A percentile compares a stretch with the other conserved stretches of the same genome.
phyloP scores from a whole-genome alignment of 2,888 invertebrate species.

The Hartigia nigra region DNA sequence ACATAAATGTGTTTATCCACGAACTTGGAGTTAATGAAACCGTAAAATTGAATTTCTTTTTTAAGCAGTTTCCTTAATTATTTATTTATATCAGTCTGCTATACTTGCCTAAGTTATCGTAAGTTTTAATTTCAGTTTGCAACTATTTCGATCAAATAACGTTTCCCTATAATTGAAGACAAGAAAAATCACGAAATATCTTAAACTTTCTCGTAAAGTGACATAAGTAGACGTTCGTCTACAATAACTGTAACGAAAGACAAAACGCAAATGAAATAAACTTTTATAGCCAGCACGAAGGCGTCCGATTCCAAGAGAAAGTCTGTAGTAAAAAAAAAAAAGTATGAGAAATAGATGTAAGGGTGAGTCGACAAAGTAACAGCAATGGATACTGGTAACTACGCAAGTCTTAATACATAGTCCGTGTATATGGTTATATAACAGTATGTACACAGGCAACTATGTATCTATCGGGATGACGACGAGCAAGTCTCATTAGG shows the following conservation, averaged over 20 bases:
- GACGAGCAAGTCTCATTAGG: slow-evolving; percentile 55
- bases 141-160: neutral
- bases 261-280: neutral
- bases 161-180: neutral
- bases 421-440: neutral
- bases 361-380: neutral
- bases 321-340: neutral
- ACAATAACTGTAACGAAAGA: neutral
- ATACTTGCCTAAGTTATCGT: neutral
- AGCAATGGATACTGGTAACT: neutral
- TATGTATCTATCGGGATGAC: slow-evolving; percentile 20
- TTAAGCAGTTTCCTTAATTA: neutral
- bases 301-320: neutral
- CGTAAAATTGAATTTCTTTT: neutral
- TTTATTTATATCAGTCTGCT: neutral
- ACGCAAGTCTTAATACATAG: neutral
- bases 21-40: neutral
- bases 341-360: neutral
- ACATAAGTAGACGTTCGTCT: neutral
- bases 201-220: neutral
- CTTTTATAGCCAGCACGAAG: neutral
- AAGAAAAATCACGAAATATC: neutral
- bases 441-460: neutral
- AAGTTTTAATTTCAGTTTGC: neutral
- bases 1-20: neutral